Evolutionary conservation across 1,140 invertebrate species (phyloP).

Genomic region (Drosophila pruinosa): DNA sequence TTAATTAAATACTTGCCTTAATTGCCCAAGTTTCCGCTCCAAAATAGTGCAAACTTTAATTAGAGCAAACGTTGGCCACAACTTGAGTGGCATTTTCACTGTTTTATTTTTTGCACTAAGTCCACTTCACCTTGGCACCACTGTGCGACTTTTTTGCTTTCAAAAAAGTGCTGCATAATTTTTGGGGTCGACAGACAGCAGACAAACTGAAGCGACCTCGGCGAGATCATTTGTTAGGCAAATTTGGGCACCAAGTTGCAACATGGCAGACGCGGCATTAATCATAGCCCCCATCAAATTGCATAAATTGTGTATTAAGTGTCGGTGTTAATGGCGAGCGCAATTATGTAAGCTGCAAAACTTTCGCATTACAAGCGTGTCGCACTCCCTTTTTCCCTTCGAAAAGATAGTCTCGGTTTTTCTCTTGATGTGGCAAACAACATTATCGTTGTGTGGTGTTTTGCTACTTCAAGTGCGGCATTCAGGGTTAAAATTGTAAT

Average conservation of each 20-base stretch:
- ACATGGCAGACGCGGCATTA: slow-evolving; percentile 61
- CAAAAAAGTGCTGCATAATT: slow-evolving; percentile 19
- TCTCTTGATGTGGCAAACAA: background rate
- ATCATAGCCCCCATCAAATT: slow-evolving; percentile 72
- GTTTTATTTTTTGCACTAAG: background rate
- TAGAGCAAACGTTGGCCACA: background rate
- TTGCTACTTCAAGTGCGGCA: slow-evolving; percentile 13
- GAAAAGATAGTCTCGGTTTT: background rate
- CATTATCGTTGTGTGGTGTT: slow-evolving; percentile 27
- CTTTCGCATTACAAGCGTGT: slow-evolving; percentile 22
- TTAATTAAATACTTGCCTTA: background rate
- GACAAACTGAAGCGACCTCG: background rate
- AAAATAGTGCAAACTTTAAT: background rate
- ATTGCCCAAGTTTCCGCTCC: background rate
- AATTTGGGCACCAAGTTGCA: slow-evolving; percentile 64
- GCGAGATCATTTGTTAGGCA: slow-evolving; percentile 62
- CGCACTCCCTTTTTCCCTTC: background rate
- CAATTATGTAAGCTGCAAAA: slow-evolving; percentile 37
- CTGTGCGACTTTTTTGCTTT: slow-evolving; percentile 1
- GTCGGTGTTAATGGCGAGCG: slow-evolving; percentile 55
- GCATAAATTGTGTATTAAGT: slow-evolving; percentile 62
- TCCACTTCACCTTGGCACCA: slow-evolving; percentile 1
- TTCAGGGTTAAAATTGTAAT: slow-evolving; percentile 54
- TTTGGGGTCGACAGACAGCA: slow-evolving; percentile 11
- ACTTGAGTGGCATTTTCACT: background rate